Conservation (phyloP, 2,888 invertebrate species). For the Gerosis bhagava region DNA sequence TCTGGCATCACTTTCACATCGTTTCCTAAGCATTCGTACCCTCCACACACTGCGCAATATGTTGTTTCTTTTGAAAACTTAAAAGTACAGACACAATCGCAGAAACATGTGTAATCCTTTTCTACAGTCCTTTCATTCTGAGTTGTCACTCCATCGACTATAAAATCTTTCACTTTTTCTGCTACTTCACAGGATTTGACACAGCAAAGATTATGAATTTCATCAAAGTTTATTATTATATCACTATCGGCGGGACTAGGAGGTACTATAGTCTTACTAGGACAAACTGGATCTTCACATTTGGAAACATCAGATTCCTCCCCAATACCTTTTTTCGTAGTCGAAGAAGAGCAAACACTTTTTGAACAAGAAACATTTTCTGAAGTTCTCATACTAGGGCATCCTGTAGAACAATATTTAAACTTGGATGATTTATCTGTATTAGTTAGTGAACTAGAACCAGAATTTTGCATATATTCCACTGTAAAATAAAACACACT, state of each 20-base stretch:
- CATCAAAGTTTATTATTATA: slow-evolving; percentile 52
- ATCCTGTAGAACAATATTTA: slow-evolving; percentile 52
- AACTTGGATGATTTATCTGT: slow-evolving; percentile 42
- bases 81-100: slow-evolving; percentile 69
- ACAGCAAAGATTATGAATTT: slow-evolving; percentile 64
- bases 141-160: slow-evolving; percentile 48
- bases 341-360: slow-evolving; percentile 45
- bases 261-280: slow-evolving; percentile 36
- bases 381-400: slow-evolving; percentile 50
- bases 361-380: slow-evolving; percentile 54
- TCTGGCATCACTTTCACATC: slow-evolving; percentile 60
- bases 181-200: slow-evolving; percentile 63
- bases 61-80: slow-evolving; percentile 64
- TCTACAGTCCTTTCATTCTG: slow-evolving; percentile 40
- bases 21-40: slow-evolving; percentile 66
- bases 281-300: slow-evolving; percentile 47
- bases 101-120: slow-evolving; percentile 58
- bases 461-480: slow-evolving; percentile 45
- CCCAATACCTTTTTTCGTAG: slow-evolving; percentile 26
- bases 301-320: slow-evolving; percentile 34
- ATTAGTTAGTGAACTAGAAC: slow-evolving; percentile 34
- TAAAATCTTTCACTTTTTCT: slow-evolving; percentile 64
- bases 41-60: slow-evolving; percentile 70
- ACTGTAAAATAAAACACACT: slow-evolving; percentile 70
- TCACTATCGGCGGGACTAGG: slow-evolving; percentile 70